Evolutionary conservation across 2,113 vertebrate genomes (phyloP).

Genomic region (Aythya baeri): DNA sequence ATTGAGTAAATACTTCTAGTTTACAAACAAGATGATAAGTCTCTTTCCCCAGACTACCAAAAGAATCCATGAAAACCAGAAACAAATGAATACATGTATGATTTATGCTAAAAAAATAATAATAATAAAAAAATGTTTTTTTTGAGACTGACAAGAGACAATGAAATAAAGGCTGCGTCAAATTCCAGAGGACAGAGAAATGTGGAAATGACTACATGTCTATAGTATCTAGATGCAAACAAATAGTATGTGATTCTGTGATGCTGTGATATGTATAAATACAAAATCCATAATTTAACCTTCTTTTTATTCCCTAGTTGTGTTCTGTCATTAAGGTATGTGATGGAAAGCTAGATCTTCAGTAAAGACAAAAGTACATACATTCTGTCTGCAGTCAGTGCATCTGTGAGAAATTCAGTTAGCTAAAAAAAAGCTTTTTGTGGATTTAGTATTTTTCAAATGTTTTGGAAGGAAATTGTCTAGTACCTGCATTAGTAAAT

Average conservation of each 20-base stretch:
- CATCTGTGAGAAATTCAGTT: neutral
- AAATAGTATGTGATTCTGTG: neutral
- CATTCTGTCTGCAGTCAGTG: neutral
- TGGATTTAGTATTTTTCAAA: neutral
- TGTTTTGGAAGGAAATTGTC: neutral
- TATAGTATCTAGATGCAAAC: neutral
- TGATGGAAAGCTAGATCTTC: neutral
- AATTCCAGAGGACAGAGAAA: neutral
- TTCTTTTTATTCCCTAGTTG: neutral
- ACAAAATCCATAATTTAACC: neutral
- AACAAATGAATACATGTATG: conserved; percentile 8
- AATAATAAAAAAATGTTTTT: neutral
- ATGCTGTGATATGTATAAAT: neutral
- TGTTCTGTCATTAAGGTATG: neutral
- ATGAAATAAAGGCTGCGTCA: neutral
- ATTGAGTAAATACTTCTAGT: conserved; percentile 18
- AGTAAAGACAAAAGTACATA: neutral
- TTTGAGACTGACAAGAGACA: neutral
- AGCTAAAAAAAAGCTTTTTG: neutral
- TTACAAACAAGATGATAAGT: conserved; percentile 48
- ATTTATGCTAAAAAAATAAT: neutral
- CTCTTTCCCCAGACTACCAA: conserved; percentile 15
- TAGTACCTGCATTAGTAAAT: neutral
- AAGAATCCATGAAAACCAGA: conserved; percentile 24
- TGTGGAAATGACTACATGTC: neutral